Conservation (phyloP, 2,888 invertebrate species). For the Himalopsyche japonica region DNA sequence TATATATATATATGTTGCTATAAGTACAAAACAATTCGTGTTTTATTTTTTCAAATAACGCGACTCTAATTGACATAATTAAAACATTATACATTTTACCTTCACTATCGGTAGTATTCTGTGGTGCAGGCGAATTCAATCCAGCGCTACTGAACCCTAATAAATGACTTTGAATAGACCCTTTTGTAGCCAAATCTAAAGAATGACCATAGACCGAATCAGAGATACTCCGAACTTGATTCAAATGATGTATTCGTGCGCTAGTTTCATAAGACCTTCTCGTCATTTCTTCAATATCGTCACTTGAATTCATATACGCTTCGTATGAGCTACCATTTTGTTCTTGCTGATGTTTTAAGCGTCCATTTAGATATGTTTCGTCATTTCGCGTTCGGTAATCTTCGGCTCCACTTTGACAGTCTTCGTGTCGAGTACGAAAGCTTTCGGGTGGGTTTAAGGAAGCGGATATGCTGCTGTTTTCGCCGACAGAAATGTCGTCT, state of each 20-base stretch:
- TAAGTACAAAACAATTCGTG: too few species aligned
- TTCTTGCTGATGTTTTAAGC: background rate
- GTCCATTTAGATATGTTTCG: background rate
- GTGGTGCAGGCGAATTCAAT: conserved; percentile 53
- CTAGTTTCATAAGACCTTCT: conserved; percentile 48
- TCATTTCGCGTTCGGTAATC: background rate
- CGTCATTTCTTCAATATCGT: conserved; percentile 47
- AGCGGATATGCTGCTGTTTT: conserved; percentile 54
- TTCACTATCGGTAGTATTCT: conserved; percentile 51
- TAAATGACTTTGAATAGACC: conserved; percentile 54
- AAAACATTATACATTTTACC: conserved; percentile 47
- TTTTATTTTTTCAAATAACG: too few species aligned
- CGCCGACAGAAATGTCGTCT: conserved; percentile 56
- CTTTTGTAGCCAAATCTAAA: conserved; percentile 53
- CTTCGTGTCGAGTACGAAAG: background rate
- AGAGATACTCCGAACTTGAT: conserved; percentile 46
- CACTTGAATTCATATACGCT: conserved; percentile 39
- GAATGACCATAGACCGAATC: conserved; percentile 55
- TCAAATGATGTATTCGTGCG: conserved; percentile 46
- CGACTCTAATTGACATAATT: too few species aligned
- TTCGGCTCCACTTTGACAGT: background rate
- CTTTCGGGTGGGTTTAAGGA: conserved; percentile 37
- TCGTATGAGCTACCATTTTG: conserved; percentile 5
- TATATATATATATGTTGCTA: too few species aligned
- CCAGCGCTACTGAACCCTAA: conserved; percentile 47